These are phyloP conservation scores for human (Homo sapiens) DNA, from an alignment of 2,113 vertebrate species.

Conservation along the genomic window DNA sequence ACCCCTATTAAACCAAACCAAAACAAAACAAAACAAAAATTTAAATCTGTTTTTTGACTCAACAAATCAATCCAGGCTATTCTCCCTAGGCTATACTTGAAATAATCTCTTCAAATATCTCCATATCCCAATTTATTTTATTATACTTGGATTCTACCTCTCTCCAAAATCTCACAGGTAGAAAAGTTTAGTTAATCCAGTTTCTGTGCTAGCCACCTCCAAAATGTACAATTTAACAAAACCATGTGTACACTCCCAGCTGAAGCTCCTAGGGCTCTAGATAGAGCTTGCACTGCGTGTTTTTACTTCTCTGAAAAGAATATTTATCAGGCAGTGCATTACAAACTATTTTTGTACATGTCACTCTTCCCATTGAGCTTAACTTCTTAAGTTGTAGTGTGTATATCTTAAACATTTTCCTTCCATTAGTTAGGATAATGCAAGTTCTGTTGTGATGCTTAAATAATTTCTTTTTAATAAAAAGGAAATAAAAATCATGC, in stretches of 20 bases:
- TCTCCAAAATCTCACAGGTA: background rate
- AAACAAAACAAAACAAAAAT: background rate
- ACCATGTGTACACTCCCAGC: fast-evolving
- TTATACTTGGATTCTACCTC: background rate
- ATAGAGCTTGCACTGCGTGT: background rate
- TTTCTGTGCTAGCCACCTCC: background rate
- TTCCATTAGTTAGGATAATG: background rate
- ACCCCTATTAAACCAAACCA: background rate
- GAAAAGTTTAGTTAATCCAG: background rate
- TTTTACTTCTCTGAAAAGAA: background rate
- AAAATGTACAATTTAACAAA: background rate
- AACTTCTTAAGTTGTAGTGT: background rate
- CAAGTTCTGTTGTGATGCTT: background rate
- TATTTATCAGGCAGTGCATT: background rate
- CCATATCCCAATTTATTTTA: background rate
- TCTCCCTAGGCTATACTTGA: background rate
- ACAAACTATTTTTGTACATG: background rate
- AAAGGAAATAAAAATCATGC: background rate
- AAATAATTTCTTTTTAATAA: background rate
- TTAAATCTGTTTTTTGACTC: background rate
- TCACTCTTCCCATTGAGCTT: background rate
- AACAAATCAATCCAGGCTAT: background rate
- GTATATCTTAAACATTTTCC: background rate
- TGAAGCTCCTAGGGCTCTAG: background rate
- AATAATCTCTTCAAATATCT: background rate